phyloP scores from a whole-genome alignment of 2,113 vertebrate genomes.

The Leuciscus idus region DNA sequence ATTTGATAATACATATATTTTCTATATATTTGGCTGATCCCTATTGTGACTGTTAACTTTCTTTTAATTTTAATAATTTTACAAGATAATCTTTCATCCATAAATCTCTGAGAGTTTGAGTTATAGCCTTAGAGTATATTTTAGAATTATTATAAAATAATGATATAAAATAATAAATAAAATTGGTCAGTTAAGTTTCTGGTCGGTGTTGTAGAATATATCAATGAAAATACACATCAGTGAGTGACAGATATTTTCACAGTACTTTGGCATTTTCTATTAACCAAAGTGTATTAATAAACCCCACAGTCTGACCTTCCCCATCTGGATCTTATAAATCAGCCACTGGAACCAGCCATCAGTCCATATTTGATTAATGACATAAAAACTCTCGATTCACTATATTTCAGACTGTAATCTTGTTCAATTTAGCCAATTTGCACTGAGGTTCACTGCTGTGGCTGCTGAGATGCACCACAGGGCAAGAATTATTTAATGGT shows the following conservation, averaged over 20 bases:
- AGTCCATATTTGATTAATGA: conserved; percentile 11
- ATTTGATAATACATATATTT: too few relatives aligned
- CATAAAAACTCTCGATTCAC: neutral
- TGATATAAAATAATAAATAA: too few relatives aligned
- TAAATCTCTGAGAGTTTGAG: neutral
- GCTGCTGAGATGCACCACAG: neutral
- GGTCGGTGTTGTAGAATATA: neutral
- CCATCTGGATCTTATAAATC: neutral
- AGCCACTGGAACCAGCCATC: conserved; percentile 4
- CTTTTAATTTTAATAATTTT: neutral
- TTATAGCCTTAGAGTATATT: neutral
- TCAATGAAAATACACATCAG: neutral
- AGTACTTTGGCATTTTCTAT: neutral
- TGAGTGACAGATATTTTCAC: too few relatives aligned
- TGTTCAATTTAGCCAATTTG: neutral
- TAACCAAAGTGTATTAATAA: conserved; percentile 1
- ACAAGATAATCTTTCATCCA: neutral
- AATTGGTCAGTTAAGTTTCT: too few relatives aligned
- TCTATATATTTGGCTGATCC: neutral
- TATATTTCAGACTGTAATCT: neutral
- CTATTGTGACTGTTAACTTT: neutral
- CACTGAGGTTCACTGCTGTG: neutral
- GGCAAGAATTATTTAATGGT: neutral
- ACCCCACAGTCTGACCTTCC: neutral
- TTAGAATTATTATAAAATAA: too few relatives aligned